A percentile compares a stretch with the other conserved stretches of the same genome.
These are phyloP conservation scores for Ylistrum balloti DNA, from an alignment of 1,140 invertebrate genomes.

Conservation along the genomic window DNA sequence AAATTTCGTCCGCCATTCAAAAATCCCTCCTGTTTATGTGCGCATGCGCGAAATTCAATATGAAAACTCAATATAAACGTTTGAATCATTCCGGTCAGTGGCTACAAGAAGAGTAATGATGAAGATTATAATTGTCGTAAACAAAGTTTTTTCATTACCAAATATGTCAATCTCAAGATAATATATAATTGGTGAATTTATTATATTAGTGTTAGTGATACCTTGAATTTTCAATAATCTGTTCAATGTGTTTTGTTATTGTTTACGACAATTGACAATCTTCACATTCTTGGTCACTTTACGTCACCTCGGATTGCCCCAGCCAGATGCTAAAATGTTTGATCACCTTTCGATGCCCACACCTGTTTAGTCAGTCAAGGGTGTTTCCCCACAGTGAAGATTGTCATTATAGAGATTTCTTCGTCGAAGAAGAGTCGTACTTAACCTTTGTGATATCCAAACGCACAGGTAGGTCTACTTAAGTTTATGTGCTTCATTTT, in stretches of 20 bases:
- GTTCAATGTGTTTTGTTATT: background rate
- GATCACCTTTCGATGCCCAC: constrained; percentile 31
- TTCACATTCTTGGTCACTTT: constrained; percentile 38
- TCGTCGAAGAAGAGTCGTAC: background rate
- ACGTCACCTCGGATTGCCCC: constrained; percentile 29
- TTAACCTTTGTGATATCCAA: background rate
- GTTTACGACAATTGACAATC: constrained; percentile 29
- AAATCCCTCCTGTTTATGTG: background rate
- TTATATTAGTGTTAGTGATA: background rate
- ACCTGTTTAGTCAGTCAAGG: constrained; percentile 23
- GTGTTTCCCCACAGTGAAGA: background rate
- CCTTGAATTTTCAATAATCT: background rate
- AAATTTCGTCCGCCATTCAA: constrained; percentile 18
- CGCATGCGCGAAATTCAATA: background rate
- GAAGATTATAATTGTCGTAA: background rate
- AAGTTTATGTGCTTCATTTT: background rate
- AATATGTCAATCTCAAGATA: background rate
- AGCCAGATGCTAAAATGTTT: constrained; percentile 38
- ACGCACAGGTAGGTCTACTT: background rate
- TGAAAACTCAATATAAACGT: background rate
- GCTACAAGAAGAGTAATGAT: background rate
- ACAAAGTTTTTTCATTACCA: background rate
- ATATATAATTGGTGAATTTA: background rate
- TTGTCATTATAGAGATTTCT: background rate
- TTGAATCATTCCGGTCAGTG: background rate